Base-by-base conservation (phyloP, 2,888 invertebrate species). In the Epistrophe grossulariae region DNA sequence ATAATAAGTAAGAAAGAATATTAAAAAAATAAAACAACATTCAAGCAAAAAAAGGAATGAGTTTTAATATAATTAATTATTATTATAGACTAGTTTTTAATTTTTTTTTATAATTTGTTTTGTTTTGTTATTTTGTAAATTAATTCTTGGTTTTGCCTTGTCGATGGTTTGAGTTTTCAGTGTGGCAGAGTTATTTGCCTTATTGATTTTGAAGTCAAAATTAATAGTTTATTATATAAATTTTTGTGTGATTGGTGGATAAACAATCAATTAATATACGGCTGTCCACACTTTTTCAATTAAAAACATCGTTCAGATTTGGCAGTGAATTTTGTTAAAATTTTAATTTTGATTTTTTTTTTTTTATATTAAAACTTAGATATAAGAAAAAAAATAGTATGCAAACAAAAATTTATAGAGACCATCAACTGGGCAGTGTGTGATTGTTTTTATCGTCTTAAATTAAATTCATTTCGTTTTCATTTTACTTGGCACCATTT, bases 401-500 rank as follows among this genome's bases (percentile, higher is more conserved):
- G 31, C 24, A 17, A 35, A 79, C 71, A 52, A 40, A 50, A 79
- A 60, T 19, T 52, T 28, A 9, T 35, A 71, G 31, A 71, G 40
- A 83, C 87, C 87, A 87, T 76, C 76, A 72, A 76, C 83, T 48
- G 87, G 87, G 83, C 87, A 83, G 79, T 87, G 87, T 72, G 79
- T 88, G 84, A 80, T 88, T 88, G 88, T 88, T 80, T 88, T 80
- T 84, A 74, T 80, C 84, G 88, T 84, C 88, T 88, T 79, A 79
- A 88, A 88, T 88, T 88, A 88, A 84, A 88, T 88, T 88, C 84
- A 84, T 84, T 88, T 84, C 62, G 80, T 88, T 84, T 52, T 79
- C 68, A 78, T 88, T 60, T 80, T 83, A 77, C 83, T 88, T 88
- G 88, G 88, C 88, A 88, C 88, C 88, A 73, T 88, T 88, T 88